Conservation (phyloP, 2,888 invertebrate species). For the Pammene fasciana region DNA sequence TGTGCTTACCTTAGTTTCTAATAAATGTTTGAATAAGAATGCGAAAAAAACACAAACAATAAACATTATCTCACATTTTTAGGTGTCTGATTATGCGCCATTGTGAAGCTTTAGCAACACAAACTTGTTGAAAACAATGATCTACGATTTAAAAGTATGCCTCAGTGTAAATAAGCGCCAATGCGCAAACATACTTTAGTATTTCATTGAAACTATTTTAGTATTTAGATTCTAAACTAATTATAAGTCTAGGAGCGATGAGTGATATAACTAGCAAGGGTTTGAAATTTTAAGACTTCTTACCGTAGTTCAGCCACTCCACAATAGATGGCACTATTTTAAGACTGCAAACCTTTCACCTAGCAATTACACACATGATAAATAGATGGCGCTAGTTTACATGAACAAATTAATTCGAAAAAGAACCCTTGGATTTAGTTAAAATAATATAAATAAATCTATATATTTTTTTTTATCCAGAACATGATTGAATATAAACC, state of each 20-base stretch:
- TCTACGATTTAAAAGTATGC: slow-evolving; percentile 5
- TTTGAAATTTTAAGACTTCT: slow-evolving; percentile 11
- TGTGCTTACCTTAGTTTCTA: slow-evolving; percentile 21
- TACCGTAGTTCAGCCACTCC: slow-evolving; percentile 31
- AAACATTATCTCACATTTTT: slow-evolving; percentile 35
- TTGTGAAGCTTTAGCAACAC: slow-evolving; percentile 11
- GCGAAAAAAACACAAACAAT: slow-evolving; percentile 18
- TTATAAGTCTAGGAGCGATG: slow-evolving; percentile 33
- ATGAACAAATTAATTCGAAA: background rate
- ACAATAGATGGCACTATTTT: slow-evolving; percentile 18
- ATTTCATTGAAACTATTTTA: slow-evolving; percentile 29
- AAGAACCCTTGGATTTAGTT: no score
- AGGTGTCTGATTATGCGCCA: slow-evolving; percentile 30
- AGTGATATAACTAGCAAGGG: slow-evolving; percentile 34
- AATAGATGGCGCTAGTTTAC: slow-evolving; percentile 49
- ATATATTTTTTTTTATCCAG: no score
- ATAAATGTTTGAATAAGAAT: slow-evolving; percentile 23
- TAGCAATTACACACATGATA: background rate
- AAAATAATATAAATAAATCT: no score
- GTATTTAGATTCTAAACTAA: slow-evolving; percentile 35
- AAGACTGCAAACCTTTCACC: background rate
- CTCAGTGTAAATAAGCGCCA: slow-evolving; percentile 23
- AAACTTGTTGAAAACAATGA: slow-evolving; percentile 24
- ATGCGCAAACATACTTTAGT: slow-evolving; percentile 26
- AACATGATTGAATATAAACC: no score